A percentile compares a stretch with the other conserved stretches of the same genome.
These are phyloP conservation scores for Phrynocephalus guinanensis DNA, from an alignment of 2,797 vertebrate genomes.

Conservation along the genomic window DNA sequence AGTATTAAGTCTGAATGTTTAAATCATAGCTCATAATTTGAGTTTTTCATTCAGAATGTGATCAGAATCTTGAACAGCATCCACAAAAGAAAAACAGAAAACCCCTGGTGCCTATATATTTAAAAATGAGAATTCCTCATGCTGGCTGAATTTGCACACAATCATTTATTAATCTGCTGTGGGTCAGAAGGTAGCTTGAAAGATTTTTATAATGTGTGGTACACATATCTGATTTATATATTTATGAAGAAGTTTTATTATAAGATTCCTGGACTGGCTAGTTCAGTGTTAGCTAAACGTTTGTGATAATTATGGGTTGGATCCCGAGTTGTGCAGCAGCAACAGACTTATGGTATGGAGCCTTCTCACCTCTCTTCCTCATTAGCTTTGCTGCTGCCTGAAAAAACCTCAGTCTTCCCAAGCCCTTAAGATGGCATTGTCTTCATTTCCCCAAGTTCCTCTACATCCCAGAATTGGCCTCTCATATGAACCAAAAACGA, in stretches of 20 bases:
- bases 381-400: neutral
- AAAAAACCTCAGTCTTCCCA: neutral
- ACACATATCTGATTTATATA: neutral
- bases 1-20: neutral
- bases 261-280: neutral
- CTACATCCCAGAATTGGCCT: neutral
- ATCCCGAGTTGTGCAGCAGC: neutral
- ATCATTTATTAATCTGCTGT: neutral
- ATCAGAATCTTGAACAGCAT: neutral
- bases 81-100: neutral
- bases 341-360: neutral
- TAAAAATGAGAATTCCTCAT: neutral
- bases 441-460: neutral
- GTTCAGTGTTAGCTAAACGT: neutral
- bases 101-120: conserved; percentile 6
- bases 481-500: conserved; percentile 1
- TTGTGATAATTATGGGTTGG: neutral
- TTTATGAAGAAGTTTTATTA: neutral
- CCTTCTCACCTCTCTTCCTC: neutral
- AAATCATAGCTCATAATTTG: neutral
- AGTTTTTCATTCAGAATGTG: neutral
- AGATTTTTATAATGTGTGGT: too few relatives aligned
- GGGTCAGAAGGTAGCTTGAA: neutral
- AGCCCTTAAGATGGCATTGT: neutral
- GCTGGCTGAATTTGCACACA: conserved; percentile 5